phyloP scores from a whole-genome alignment of 2,797 vertebrate genomes.

The Sebastes iracundus region DNA sequence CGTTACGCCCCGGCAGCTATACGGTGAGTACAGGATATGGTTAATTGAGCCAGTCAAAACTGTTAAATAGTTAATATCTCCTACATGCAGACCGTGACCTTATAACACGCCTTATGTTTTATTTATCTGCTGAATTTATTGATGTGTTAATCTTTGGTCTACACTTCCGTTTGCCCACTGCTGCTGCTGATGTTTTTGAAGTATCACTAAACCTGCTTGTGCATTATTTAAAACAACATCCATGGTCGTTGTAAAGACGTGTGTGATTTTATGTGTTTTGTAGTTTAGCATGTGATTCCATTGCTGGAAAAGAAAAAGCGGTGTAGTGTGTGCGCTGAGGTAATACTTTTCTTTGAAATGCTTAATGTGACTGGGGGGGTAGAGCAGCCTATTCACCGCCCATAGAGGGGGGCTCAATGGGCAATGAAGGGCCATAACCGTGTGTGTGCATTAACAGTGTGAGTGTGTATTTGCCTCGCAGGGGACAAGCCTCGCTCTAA shows the following conservation, averaged over 20 bases:
- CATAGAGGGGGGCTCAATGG: constrained; percentile 30
- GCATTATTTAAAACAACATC: constrained; percentile 44
- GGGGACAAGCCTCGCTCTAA: constrained; percentile 64
- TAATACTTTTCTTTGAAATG: constrained; percentile 35
- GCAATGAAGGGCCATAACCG: constrained; percentile 40
- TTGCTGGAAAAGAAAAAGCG: background rate
- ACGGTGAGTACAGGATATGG: background rate
- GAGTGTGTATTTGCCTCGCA: constrained; percentile 53
- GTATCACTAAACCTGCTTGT: constrained; percentile 4
- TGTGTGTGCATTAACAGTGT: constrained; percentile 53
- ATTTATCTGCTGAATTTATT: constrained; percentile 52
- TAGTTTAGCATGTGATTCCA: background rate
- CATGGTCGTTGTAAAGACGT: constrained; percentile 3
- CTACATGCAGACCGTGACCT: constrained; percentile 53
- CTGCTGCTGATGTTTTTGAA: constrained; percentile 22
- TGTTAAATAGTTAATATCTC: constrained; percentile 65
- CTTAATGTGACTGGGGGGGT: constrained; percentile 34
- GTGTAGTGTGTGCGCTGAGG: background rate
- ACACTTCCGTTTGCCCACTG: background rate
- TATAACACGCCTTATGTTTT: constrained; percentile 48
- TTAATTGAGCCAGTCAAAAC: constrained; percentile 46
- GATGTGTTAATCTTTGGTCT: constrained; percentile 29
- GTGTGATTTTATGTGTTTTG: background rate
- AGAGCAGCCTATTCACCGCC: constrained; percentile 44
- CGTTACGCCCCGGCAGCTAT: background rate